Conservation (phyloP, 2,888 invertebrate species). For the Drosophila picticornis region DNA sequence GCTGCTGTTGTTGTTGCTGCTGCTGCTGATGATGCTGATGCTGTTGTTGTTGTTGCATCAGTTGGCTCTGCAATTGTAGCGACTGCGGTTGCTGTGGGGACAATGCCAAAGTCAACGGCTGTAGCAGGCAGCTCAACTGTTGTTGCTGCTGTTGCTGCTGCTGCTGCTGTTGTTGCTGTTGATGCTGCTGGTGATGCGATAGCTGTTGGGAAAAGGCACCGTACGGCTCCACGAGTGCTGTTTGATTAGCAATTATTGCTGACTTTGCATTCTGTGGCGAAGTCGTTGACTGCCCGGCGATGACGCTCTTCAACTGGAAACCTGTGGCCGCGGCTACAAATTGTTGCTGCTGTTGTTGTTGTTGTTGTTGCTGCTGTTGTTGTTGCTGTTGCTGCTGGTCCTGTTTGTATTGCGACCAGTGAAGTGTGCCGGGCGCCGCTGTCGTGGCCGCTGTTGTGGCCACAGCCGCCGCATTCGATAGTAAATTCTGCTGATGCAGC, state of each 20-base stretch:
- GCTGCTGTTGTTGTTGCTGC: conserved; percentile 63
- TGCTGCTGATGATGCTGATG: conserved; percentile 69
- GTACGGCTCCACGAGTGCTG: conserved; percentile 67
- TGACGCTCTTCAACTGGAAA: conserved; percentile 78
- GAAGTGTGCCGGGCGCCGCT: conserved; percentile 75
- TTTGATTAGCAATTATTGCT: conserved; percentile 82
- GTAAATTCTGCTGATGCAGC: conserved; percentile 82
- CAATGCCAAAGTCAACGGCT: conserved; percentile 81
- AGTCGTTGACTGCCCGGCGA: conserved; percentile 75
- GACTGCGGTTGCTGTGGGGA: conserved; percentile 79
- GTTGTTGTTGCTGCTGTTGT: conserved; percentile 77
- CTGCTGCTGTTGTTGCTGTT: conserved; percentile 65
- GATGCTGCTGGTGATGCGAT: conserved; percentile 62
- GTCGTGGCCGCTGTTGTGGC: conserved; percentile 65
- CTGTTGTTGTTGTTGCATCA: conserved; percentile 76
- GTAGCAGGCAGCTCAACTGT: conserved; percentile 66
- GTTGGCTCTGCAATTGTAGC: conserved; percentile 77
- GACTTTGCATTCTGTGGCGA: conserved; percentile 80
- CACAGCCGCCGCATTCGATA: conserved; percentile 80
- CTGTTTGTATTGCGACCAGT: conserved; percentile 78
- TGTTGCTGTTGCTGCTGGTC: conserved; percentile 74
- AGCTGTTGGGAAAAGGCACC: conserved; percentile 62
- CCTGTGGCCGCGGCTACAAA: conserved; percentile 74
- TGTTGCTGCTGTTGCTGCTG: conserved; percentile 58
- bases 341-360: conserved; percentile 77